Evolutionary conservation across 2,888 invertebrate genomes (phyloP), one percentile per base, ranked within the genome.

Genomic region (Glyphotaelius pellucidus): DNA sequence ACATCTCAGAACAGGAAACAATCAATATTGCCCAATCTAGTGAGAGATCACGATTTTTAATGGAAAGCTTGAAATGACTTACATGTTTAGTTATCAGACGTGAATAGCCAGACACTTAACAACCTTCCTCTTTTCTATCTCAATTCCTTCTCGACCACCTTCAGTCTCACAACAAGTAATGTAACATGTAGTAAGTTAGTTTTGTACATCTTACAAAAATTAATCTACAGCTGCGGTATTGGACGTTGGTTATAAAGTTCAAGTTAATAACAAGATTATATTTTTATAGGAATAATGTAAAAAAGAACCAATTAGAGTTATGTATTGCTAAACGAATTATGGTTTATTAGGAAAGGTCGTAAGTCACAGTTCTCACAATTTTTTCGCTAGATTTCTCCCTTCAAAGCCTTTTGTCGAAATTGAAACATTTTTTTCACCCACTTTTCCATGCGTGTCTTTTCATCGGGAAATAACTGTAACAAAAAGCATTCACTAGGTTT

Each of bases 341-440:
- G 31, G 38, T 80, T 89, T 79, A 32, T 11, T 67, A n/a, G 25
- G 25, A 67, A 67, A 67, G 67, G n/a, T 67, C 67, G 9, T 25
- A 67, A 52, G 19, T 52, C 52, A 52, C 52, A 52, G 52, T 52
- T 52, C 52, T 52, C 19, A 67, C 67, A 67, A 25, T n/a, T 67
- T 67, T 35, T 67, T 67, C 25, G 67, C 67, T 67, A 95, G 93
- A 95, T 94, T 94, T 96, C 96, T 92, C 95, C 97, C 94, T 95
- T 95, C 80, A 97, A 95, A 94, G 97, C 97, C 94, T 97, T 97
- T 94, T 97, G 97, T 91, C 97, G 96, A 93, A 97, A 96, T 85
- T 96, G 96, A 94, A 96, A 97, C 2, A 97, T 95, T 94, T 97
- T 97, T 94, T 97, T 97, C 52, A 98, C 96, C 98, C 98, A 98